phyloP scores from a whole-genome alignment of 2,888 invertebrate genomes.

The Chrysina gloriosa region DNA sequence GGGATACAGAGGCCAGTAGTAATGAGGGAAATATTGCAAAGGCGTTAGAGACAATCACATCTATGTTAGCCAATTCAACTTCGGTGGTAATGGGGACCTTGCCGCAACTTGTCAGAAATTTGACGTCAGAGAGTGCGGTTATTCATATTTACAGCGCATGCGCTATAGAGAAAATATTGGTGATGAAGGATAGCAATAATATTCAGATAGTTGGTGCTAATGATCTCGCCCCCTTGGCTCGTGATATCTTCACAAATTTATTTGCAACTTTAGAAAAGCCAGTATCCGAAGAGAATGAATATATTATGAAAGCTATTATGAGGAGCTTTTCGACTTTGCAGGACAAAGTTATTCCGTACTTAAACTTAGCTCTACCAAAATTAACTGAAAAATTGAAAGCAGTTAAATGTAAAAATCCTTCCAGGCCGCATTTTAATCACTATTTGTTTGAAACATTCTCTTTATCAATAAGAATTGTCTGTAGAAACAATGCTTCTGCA shows the following conservation, averaged over 20 bases:
- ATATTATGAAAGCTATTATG: conserved; percentile 98
- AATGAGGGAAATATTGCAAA: too few relatives aligned
- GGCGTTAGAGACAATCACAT: too few relatives aligned
- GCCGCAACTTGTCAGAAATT: conserved; percentile 82
- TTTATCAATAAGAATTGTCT: conserved; percentile 88
- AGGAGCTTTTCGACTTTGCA: conserved; percentile 85
- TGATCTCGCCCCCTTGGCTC: conserved; percentile 75
- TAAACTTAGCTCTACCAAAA: conserved; percentile 84
- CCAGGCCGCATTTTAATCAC: conserved; percentile 98
- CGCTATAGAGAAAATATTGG: conserved; percentile 87
- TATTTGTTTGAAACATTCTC: conserved; percentile 97
- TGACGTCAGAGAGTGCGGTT: conserved; percentile 83
- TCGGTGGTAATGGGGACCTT: conserved; percentile 79
- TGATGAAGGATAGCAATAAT: conserved; percentile 72
- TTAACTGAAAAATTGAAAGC: conserved; percentile 84
- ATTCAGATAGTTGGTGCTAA: conserved; percentile 70
- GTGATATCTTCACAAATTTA: conserved; percentile 78
- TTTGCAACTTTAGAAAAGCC: conserved; percentile 79
- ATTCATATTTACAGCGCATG: conserved; percentile 96
- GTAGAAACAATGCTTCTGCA: conserved; percentile 81
- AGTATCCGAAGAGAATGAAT: conserved; percentile 93
- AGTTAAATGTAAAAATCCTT: conserved; percentile 94
- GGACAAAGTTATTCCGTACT: conserved; percentile 81
- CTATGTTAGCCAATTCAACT: too few relatives aligned
- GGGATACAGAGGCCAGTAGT: too few relatives aligned